Conservation (phyloP, 2,113 vertebrate genomes). For the Chinchilla lanigera region DNA sequence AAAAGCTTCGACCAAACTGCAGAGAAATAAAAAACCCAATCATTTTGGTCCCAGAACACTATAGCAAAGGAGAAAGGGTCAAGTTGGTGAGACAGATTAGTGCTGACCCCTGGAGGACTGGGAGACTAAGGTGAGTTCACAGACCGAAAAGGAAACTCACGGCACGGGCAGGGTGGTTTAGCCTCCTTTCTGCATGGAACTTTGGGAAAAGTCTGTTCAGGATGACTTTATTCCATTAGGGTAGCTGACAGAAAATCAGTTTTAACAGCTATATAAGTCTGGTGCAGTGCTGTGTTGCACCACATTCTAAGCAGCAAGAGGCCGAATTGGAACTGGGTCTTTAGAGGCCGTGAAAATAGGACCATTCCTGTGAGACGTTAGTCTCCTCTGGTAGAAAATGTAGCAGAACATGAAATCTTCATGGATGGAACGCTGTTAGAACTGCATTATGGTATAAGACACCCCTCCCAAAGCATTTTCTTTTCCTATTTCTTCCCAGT, state of each 20-base stretch:
- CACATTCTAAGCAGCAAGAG: neutral
- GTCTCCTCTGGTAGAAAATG: too few relatives aligned
- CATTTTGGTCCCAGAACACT: neutral
- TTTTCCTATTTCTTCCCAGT: neutral
- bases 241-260: neutral
- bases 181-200: neutral
- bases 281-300: neutral
- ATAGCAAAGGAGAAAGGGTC: neutral
- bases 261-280: neutral
- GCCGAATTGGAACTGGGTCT: neutral
- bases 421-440: neutral
- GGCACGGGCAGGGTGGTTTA: fast-evolving
- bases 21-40: neutral
- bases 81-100: neutral
- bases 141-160: neutral
- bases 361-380: neutral
- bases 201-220: fast-evolving
- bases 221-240: neutral
- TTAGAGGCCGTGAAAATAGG: too few relatives aligned
- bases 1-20: neutral
- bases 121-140: neutral
- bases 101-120: neutral
- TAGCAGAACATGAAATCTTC: neutral
- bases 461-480: neutral
- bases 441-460: neutral